Evolutionary conservation across 2,888 invertebrate species (phyloP).

Genomic region (Pardosa pseudoannulata): DNA sequence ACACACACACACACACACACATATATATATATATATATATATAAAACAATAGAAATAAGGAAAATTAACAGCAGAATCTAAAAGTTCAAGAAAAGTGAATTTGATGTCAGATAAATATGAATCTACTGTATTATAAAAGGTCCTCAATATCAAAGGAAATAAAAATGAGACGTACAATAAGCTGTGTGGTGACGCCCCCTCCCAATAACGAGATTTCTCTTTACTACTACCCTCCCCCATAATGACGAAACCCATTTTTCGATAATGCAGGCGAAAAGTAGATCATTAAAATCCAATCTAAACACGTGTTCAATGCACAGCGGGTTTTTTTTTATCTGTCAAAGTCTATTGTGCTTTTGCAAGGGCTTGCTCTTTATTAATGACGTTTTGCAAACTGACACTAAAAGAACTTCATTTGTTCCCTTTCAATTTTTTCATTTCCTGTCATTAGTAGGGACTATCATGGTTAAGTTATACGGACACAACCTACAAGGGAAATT

Average conservation of each 20-base stretch:
- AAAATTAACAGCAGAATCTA: too few relatives aligned
- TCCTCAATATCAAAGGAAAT: background rate
- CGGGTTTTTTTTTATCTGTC: background rate
- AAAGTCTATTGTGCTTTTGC: constrained; percentile 2
- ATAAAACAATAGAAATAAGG: too few relatives aligned
- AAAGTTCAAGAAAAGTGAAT: too few relatives aligned
- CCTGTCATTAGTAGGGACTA: constrained; percentile 59
- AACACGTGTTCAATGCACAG: constrained; percentile 53
- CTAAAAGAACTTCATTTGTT: constrained; percentile 40
- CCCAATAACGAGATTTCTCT: constrained; percentile 16
- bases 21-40: too few relatives aligned
- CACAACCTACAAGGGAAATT: too few relatives aligned
- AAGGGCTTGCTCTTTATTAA: constrained; percentile 13
- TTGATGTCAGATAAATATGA: too few relatives aligned
- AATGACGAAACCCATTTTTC: constrained; percentile 60
- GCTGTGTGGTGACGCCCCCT: constrained; percentile 15
- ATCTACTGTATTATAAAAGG: background rate
- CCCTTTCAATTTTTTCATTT: constrained; percentile 45
- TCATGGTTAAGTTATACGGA: background rate
- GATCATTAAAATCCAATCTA: constrained; percentile 70
- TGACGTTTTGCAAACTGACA: constrained; percentile 33
- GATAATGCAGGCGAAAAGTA: constrained; percentile 42
- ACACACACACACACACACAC: too few relatives aligned
- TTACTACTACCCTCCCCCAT: constrained; percentile 4
- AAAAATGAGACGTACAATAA: constrained; percentile 23